These are phyloP conservation scores for Synergus gifuensis DNA, from an alignment of 2,888 invertebrate species.

Conservation along the genomic window DNA sequence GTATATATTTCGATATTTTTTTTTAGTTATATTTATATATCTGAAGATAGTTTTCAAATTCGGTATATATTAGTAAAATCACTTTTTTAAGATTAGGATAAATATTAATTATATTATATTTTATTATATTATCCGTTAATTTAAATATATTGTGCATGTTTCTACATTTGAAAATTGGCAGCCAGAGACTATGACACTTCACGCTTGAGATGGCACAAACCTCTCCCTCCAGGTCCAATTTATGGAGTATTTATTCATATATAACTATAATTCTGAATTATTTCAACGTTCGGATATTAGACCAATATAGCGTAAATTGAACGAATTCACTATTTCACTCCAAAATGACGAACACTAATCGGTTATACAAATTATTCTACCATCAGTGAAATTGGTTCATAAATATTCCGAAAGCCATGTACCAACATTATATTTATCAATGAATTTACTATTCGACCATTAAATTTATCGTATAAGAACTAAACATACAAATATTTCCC, in stretches of 20 bases:
- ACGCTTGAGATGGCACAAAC: constrained; percentile 8
- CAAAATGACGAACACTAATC: neutral
- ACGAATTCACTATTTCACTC: constrained; percentile 1
- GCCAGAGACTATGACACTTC: constrained; percentile 5
- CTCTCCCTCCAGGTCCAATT: constrained; percentile 3
- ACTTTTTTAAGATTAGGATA: no score
- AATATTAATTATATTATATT: neutral
- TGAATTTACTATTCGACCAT: neutral
- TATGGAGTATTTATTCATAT: constrained; percentile 1
- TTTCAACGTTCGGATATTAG: neutral
- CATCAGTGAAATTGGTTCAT: neutral
- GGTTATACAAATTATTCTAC: neutral
- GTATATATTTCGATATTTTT: no score
- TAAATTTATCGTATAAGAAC: neutral
- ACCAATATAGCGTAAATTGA: constrained; percentile 9
- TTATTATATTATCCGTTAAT: neutral
- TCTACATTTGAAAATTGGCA: constrained; percentile 28
- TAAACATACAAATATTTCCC: neutral
- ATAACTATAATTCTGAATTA: constrained; percentile 13
- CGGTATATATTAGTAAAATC: no score
- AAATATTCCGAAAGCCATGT: neutral
- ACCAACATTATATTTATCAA: neutral
- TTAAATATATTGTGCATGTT: neutral
- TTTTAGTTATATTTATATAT: no score
- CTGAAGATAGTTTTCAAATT: no score